Conservation (phyloP, 2,797 vertebrate species). For the Gallinago solitaria region DNA sequence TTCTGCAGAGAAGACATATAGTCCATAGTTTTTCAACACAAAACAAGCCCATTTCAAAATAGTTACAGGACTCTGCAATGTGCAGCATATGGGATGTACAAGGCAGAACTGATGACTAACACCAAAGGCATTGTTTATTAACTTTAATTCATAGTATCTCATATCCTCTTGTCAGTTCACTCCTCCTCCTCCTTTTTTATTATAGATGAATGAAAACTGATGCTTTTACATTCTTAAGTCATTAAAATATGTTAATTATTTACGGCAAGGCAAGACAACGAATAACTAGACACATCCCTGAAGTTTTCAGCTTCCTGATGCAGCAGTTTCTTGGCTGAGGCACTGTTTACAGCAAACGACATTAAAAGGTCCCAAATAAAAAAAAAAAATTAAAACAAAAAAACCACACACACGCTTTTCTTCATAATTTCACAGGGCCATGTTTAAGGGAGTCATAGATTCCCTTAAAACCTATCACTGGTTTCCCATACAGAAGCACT, state of each 20-base stretch:
- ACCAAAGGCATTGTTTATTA: slow-evolving; percentile 34
- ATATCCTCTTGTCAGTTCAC: slow-evolving; percentile 36
- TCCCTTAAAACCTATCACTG: neutral
- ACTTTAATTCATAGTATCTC: slow-evolving; percentile 29
- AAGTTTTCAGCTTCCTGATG: neutral
- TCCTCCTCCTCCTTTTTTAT: slow-evolving; percentile 18
- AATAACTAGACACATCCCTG: neutral
- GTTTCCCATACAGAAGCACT: neutral
- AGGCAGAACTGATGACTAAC: slow-evolving; percentile 38
- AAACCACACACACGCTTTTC: accelerated
- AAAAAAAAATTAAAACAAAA: neutral
- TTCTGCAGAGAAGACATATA: neutral
- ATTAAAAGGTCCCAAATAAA: neutral
- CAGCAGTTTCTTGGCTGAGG: neutral
- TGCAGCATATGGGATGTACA: neutral
- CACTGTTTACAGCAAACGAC: neutral
- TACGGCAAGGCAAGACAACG: neutral
- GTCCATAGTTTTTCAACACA: neutral
- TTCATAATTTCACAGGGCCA: neutral
- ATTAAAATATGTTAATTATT: slow-evolving; percentile 50
- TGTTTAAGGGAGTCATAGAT: neutral
- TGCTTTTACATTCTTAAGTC: slow-evolving; percentile 38
- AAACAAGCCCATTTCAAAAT: neutral
- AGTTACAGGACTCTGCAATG: neutral
- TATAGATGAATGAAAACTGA: slow-evolving; percentile 30